phyloP scores from a whole-genome alignment of 2,797 vertebrate genomes.

The Cichlasoma orientale region DNA sequence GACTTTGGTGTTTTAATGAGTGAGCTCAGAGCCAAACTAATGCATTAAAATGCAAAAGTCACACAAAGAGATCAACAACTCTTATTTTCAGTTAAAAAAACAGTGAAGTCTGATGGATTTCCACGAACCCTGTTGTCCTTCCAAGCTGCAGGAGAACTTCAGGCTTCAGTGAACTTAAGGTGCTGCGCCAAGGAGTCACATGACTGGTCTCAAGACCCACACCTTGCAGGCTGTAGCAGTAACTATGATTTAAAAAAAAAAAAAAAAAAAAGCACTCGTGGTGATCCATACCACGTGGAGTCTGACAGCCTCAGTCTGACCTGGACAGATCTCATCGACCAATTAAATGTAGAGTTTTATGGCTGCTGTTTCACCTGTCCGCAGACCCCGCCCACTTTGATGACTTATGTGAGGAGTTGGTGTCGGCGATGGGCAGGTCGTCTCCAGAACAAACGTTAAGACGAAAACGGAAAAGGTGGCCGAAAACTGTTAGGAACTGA shows the following conservation, averaged over 20 bases:
- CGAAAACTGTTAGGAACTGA: constrained; percentile 44
- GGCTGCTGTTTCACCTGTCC: constrained; percentile 5
- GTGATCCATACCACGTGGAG: neutral
- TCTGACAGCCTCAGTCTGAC: neutral
- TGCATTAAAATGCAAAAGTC: constrained; percentile 3
- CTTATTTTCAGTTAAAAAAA: neutral
- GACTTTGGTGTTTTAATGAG: neutral
- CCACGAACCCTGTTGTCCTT: neutral
- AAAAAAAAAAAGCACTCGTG: neutral
- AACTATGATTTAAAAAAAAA: neutral
- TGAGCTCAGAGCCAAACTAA: neutral
- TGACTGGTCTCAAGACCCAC: neutral
- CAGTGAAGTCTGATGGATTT: neutral
- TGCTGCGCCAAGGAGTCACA: neutral
- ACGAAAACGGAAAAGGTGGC: constrained; percentile 37
- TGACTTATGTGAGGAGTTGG: constrained; percentile 26
- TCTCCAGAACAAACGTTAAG: constrained; percentile 28
- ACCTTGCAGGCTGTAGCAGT: constrained; percentile 1
- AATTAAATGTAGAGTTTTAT: neutral
- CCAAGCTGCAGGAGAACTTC: neutral
- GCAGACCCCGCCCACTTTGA: constrained; percentile 22
- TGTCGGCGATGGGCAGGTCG: neutral
- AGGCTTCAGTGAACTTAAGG: neutral
- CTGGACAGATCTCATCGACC: constrained; percentile 3
- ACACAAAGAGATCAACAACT: neutral